Percentiles rank a stretch among this genome's conserved stretches.
Conservation (phyloP, 2,888 invertebrate genomes). For the Sepiola atlantica region DNA sequence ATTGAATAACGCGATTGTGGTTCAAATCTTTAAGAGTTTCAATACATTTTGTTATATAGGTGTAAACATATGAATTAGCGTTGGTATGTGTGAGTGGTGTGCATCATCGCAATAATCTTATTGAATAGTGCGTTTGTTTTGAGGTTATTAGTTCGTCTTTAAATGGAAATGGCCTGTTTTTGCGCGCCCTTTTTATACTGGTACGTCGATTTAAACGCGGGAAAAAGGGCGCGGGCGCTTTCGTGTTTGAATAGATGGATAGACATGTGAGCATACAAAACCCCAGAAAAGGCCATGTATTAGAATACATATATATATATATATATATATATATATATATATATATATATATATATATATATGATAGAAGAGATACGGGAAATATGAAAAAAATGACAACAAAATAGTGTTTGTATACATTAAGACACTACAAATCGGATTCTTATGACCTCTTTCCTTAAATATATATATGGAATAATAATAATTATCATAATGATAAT, state of each 20-base stretch:
- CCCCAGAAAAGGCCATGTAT: background rate
- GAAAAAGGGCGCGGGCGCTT: background rate
- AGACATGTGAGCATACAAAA: background rate
- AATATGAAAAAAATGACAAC: background rate
- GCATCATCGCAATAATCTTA: background rate
- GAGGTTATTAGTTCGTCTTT: no score
- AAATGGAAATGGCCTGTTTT: background rate
- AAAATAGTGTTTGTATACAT: background rate
- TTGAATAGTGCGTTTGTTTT: no score
- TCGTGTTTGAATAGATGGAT: background rate
- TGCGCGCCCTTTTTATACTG: background rate
- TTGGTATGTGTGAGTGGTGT: background rate
- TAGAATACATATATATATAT: no score
- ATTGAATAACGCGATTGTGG: background rate
- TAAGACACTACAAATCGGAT: background rate
- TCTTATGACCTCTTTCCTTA: background rate
- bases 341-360: constrained; percentile 9
- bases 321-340: no score
- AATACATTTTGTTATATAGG: background rate
- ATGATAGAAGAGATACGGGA: background rate
- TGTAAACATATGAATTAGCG: background rate
- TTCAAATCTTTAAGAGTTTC: background rate
- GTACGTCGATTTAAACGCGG: background rate
- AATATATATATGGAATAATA: background rate
- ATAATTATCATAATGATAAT: background rate